Evolutionary conservation across 2,888 invertebrate genomes (phyloP).

Genomic region (Caenorhabditis japonica): DNA sequence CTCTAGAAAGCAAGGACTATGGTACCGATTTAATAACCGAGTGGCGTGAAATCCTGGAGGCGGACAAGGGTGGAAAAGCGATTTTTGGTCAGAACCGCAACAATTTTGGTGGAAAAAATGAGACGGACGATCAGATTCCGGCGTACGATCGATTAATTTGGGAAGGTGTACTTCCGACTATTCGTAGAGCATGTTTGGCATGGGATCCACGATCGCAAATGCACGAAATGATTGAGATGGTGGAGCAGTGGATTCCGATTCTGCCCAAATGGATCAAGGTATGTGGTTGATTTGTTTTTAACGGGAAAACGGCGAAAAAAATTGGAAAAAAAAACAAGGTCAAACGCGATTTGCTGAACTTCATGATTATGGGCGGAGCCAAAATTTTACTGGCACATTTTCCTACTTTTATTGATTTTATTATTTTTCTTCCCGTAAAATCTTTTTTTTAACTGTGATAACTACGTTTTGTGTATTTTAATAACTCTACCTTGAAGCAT

Average conservation of each 20-base stretch:
- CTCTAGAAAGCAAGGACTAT: constrained; percentile 82
- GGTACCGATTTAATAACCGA: constrained; percentile 78
- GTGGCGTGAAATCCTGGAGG: constrained; percentile 61
- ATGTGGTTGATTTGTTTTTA: no score
- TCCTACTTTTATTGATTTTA: no score
- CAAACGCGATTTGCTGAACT: no score
- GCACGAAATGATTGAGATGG: constrained; percentile 85
- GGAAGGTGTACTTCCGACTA: constrained; percentile 90
- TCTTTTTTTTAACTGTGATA: no score
- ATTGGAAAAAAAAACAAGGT: no score
- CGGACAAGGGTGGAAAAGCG: constrained; percentile 14
- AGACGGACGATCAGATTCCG: constrained; percentile 76
- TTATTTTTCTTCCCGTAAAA: no score
- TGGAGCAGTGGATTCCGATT: constrained; percentile 87
- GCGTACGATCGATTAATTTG: constrained; percentile 89
- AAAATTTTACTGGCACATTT: no score
- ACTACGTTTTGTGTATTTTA: no score
- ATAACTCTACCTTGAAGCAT: no score
- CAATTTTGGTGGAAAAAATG: no score
- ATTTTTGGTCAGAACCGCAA: constrained; percentile 43
- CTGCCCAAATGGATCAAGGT: constrained; percentile 87
- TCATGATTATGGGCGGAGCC: no score
- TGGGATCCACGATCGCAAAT: constrained; percentile 85
- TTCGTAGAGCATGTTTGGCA: constrained; percentile 78
- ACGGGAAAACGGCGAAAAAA: no score